Base-by-base conservation (phyloP, 2,113 vertebrate genomes). In the Acinonyx jubatus region DNA sequence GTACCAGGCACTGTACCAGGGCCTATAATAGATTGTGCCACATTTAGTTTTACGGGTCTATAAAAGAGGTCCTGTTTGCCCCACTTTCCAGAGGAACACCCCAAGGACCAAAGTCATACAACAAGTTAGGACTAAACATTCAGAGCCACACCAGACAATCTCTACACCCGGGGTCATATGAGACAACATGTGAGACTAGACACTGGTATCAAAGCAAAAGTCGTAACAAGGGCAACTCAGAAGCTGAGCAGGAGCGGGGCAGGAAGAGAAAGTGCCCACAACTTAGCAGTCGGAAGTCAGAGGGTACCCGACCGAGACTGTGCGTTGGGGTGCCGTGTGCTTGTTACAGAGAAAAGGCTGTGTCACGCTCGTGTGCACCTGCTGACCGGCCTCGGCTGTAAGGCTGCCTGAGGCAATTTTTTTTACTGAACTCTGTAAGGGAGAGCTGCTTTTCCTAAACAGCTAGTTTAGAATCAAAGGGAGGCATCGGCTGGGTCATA, bases 1-100 rank as follows among this genome's bases (percentile, higher is more conserved):
- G 92, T 95, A 81, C 83, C 92, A 80, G 74, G 95, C 90, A 92
- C 41, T 15, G 6, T 55, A 94, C 84, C 93, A 96, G 94, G 50
- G 23, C 65, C 92, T 81, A 0, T 93, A 86, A 94, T 90, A 95
- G 74, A 80, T 27, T 85, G 6, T 82, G 68, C 33, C 41, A 45
- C 66, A 82, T 90, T 90, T 80, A 57, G 14, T 90, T 78, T 76
- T 94, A 48, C 5, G 57, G 1, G 69, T 94, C 50, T 61, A 7
- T 91, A 74, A 93, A 61, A 55, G 33, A 68, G 19, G 52, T 29
- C 36, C 79, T 76, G 21, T 65, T 88, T 41, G 33, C 69, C 57
- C 61, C 80, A 36, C 69, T 80, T 96, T 86, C 78, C n/a, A 69
- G 61, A 79, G 90, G 73, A 83, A 69, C 16, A 93, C 61, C 7